phyloP scores from a whole-genome alignment of 1,140 invertebrate genomes.

The Oreohelix idahoensis region DNA sequence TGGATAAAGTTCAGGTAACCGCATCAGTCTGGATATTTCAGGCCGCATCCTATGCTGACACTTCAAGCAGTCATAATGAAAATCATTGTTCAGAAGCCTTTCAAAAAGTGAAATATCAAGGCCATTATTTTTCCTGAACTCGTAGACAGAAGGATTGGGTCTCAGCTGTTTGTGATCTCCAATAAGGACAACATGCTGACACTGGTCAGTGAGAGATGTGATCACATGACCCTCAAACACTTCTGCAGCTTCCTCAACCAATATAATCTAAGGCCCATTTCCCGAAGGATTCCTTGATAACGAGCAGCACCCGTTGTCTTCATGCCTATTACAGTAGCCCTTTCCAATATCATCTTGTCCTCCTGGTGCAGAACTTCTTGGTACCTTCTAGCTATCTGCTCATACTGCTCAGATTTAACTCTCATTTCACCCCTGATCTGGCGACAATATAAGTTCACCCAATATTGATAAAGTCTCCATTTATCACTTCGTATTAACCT shows the following conservation, averaged over 20 bases:
- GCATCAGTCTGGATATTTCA: conserved; percentile 69
- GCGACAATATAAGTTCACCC: conserved; percentile 58
- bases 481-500: conserved; percentile 56
- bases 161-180: conserved; percentile 74
- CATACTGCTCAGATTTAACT: conserved; percentile 41
- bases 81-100: conserved; percentile 68
- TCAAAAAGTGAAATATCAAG: conserved; percentile 74
- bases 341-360: conserved; percentile 63
- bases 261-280: conserved; percentile 63
- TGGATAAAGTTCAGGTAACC: conserved; percentile 65
- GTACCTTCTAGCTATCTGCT: conserved; percentile 42
- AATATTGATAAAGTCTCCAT: conserved; percentile 70
- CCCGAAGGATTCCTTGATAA: conserved; percentile 56
- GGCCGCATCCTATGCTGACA: conserved; percentile 74
- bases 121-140: conserved; percentile 66
- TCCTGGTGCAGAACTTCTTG: conserved; percentile 57
- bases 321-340: conserved; percentile 69
- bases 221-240: conserved; percentile 63
- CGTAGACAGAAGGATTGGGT: conserved; percentile 71
- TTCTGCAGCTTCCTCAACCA: conserved; percentile 74
- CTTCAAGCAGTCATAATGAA: conserved; percentile 65
- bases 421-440: conserved; percentile 45
- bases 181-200: conserved; percentile 80
- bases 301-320: conserved; percentile 70
- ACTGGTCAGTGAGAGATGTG: conserved; percentile 76